A percentile compares a stretch with the other conserved stretches of the same genome.
phyloP scores from a whole-genome alignment of 92 coral and sea anemone genomes.

The Bergia puertoricense region DNA sequence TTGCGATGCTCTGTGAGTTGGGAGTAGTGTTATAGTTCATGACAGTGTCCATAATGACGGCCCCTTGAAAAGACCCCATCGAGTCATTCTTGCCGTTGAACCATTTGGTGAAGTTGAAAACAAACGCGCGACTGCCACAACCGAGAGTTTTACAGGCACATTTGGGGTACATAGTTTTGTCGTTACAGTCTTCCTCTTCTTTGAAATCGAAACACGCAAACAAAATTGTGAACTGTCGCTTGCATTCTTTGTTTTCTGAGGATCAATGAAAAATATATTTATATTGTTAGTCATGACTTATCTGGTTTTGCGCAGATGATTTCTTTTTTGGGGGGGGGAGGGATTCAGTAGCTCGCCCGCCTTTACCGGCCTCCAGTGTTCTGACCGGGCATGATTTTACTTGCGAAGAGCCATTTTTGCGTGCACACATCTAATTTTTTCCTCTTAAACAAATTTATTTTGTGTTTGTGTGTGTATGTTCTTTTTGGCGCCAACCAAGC shows the following conservation, averaged over 20 bases:
- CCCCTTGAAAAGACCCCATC: constrained; percentile 71
- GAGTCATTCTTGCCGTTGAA: constrained; percentile 47
- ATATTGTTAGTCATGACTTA: too few species aligned
- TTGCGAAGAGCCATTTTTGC: too few species aligned
- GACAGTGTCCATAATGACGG: constrained; percentile 74
- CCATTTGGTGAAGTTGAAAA: constrained; percentile 61
- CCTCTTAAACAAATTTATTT: too few species aligned
- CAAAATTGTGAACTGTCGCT: constrained; percentile 60
- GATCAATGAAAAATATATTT: background rate
- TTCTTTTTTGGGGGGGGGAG: too few species aligned
- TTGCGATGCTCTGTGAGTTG: constrained; percentile 64
- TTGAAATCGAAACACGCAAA: constrained; percentile 78
- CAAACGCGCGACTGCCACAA: constrained; percentile 74
- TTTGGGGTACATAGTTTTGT: background rate
- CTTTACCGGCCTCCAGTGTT: too few species aligned
- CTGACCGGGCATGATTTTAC: too few species aligned
- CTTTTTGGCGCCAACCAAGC: too few species aligned
- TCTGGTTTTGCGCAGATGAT: too few species aligned
- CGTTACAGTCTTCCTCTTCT: constrained; percentile 57
- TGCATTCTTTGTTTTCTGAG: constrained; percentile 39
- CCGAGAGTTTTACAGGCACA: constrained; percentile 50
- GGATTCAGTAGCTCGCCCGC: too few species aligned
- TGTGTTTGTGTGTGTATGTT: too few species aligned
- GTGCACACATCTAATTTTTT: too few species aligned
- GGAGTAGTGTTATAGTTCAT: constrained; percentile 69